Percentiles rank a stretch among this genome's conserved stretches.
Conservation (phyloP, 2,797 vertebrate species). For the Lateolabrax maculatus region DNA sequence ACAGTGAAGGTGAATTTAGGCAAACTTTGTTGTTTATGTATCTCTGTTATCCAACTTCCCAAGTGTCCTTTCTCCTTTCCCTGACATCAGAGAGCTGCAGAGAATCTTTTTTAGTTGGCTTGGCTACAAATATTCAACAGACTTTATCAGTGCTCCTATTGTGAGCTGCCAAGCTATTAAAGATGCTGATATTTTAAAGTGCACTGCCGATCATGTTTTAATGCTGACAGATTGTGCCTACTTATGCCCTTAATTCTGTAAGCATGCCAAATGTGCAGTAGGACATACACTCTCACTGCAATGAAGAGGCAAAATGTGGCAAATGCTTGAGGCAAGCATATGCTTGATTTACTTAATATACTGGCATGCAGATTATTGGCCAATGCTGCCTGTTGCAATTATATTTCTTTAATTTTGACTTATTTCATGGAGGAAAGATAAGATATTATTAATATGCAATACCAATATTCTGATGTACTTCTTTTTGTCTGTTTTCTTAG, state of each 20-base stretch:
- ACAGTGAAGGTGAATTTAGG: conserved; percentile 6
- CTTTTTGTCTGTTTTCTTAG: conserved; percentile 70
- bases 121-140: conserved; percentile 4
- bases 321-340: not conserved
- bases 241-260: conserved; percentile 29
- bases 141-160: conserved; percentile 17
- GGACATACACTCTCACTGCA: not conserved
- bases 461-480: not conserved
- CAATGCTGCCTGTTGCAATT: not conserved
- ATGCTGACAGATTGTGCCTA: conserved; percentile 45
- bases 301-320: not conserved
- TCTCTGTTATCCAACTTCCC: not conserved
- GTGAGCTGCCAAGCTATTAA: conserved; percentile 38
- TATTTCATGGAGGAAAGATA: not conserved
- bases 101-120: not conserved
- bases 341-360: not conserved
- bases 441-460: too few relatives aligned
- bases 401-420: not conserved
- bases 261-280: conserved; percentile 28
- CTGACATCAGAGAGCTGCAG: not conserved
- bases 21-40: not conserved
- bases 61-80: not conserved
- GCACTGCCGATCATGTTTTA: conserved; percentile 42
- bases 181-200: conserved; percentile 52
- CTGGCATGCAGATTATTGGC: too few relatives aligned